Evolutionary conservation across 1,140 invertebrate genomes (phyloP).

Genomic region (Hormaphis cornu): DNA sequence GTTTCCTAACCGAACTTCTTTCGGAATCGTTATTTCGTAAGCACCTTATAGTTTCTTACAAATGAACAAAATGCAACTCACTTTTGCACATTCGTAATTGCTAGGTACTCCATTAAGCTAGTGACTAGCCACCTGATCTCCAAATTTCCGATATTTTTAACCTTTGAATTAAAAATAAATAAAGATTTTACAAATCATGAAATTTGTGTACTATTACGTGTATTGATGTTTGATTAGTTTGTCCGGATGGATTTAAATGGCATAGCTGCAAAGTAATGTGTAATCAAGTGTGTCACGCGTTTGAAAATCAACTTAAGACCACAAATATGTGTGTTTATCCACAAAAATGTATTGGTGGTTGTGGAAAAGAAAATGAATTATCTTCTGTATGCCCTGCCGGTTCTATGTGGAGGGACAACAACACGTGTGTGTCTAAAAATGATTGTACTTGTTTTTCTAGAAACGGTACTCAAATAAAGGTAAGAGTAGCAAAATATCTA

Average conservation of each 20-base stretch:
- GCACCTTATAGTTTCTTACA: too few species aligned
- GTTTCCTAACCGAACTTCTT: too few species aligned
- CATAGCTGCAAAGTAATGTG: conserved; percentile 54
- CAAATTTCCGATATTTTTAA: too few species aligned
- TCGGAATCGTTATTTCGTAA: too few species aligned
- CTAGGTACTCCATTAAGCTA: too few species aligned
- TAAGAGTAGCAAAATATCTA: conserved; percentile 37
- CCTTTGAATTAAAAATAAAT: too few species aligned
- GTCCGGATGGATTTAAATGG: conserved; percentile 40
- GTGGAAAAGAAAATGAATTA: conserved; percentile 32
- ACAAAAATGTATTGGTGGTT: conserved; percentile 36
- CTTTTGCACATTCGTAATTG: too few species aligned
- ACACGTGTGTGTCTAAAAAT: conserved; percentile 55
- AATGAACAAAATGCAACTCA: too few species aligned
- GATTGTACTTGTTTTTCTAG: conserved; percentile 61
- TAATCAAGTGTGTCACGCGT: conserved; percentile 50
- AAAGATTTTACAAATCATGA: too few species aligned
- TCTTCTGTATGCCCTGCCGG: conserved; percentile 40
- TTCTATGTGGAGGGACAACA: conserved; percentile 54
- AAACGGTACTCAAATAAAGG: conserved; percentile 53
- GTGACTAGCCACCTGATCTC: too few species aligned
- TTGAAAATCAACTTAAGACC: conserved; percentile 42
- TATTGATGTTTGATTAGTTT: background rate
- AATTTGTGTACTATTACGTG: background rate
- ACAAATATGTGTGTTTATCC: conserved; percentile 43